phyloP scores from a whole-genome alignment of 1,140 invertebrate species.

The Diorhabda elongata region DNA sequence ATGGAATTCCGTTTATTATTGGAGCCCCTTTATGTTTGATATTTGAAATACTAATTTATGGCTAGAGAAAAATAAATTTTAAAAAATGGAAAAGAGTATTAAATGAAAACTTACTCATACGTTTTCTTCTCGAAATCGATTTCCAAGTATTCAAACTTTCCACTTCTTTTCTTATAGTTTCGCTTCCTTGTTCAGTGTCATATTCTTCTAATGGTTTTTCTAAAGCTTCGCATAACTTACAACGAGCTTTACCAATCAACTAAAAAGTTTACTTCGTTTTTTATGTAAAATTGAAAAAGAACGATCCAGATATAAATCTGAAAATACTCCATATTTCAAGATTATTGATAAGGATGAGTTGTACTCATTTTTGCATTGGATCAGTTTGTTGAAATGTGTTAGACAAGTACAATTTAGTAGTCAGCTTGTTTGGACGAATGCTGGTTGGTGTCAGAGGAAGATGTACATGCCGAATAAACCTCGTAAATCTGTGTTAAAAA shows the following conservation, averaged over 20 bases:
- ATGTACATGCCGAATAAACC: background rate
- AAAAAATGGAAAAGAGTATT: background rate
- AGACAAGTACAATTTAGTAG: too few species aligned
- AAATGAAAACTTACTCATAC: slow-evolving; percentile 5
- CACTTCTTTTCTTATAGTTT: slow-evolving; percentile 19
- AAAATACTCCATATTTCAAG: background rate
- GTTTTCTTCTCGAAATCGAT: slow-evolving; percentile 10
- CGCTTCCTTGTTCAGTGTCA: slow-evolving; percentile 6
- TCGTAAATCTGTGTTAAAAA: background rate
- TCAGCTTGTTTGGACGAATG: too few species aligned
- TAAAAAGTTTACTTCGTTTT: background rate
- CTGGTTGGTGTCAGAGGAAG: too few species aligned
- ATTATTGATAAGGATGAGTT: too few species aligned
- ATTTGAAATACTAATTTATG: background rate
- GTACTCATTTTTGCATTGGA: too few species aligned
- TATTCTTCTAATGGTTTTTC: slow-evolving; percentile 9
- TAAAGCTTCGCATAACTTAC: slow-evolving; percentile 23
- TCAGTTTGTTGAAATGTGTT: background rate
- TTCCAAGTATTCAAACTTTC: slow-evolving; percentile 26
- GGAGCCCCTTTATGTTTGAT: background rate
- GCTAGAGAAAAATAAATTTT: background rate
- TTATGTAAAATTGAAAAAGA: background rate
- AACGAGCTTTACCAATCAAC: slow-evolving; percentile 23
- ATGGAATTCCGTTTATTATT: background rate
- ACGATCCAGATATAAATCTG: background rate